These are phyloP conservation scores for Darevskia mixta DNA, from an alignment of 2,797 vertebrate genomes.

Conservation along the genomic window DNA sequence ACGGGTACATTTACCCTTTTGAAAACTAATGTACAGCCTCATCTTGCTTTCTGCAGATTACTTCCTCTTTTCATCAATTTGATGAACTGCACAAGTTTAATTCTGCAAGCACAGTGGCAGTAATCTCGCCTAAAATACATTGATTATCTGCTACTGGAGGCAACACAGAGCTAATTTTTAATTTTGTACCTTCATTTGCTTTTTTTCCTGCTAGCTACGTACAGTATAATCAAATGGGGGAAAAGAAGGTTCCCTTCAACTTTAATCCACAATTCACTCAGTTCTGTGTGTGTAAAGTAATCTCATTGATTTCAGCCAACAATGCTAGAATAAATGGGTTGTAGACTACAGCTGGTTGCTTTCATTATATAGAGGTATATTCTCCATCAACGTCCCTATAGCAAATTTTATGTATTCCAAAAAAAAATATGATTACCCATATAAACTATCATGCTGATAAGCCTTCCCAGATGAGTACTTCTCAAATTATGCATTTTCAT, in stretches of 20 bases:
- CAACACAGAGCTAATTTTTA: constrained; percentile 53
- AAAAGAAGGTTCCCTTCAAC: not conserved
- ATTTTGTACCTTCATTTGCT: constrained; percentile 15
- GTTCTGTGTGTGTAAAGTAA: not conserved
- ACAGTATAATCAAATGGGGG: constrained; percentile 26
- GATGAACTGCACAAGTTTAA: constrained; percentile 54
- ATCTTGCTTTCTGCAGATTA: constrained; percentile 25
- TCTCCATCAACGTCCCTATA: not conserved
- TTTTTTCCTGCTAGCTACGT: constrained; percentile 44
- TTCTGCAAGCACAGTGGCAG: constrained; percentile 37
- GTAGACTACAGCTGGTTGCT: not conserved
- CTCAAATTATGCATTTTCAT: not conserved
- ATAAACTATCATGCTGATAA: not conserved
- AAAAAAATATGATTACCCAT: no score
- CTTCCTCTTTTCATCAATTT: constrained; percentile 42
- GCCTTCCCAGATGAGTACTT: no score
- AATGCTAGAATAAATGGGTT: not conserved
- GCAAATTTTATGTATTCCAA: not conserved
- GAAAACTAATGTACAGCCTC: constrained; percentile 33
- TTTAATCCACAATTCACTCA: not conserved
- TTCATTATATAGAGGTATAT: not conserved
- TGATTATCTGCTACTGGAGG: constrained; percentile 31
- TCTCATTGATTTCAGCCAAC: constrained; percentile 6
- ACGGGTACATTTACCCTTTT: constrained; percentile 52
- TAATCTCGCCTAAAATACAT: constrained; percentile 51